Evolutionary conservation across 2,797 vertebrate species (phyloP), one percentile per base, ranked within the genome.

Genomic region (Poecilia velifera): DNA sequence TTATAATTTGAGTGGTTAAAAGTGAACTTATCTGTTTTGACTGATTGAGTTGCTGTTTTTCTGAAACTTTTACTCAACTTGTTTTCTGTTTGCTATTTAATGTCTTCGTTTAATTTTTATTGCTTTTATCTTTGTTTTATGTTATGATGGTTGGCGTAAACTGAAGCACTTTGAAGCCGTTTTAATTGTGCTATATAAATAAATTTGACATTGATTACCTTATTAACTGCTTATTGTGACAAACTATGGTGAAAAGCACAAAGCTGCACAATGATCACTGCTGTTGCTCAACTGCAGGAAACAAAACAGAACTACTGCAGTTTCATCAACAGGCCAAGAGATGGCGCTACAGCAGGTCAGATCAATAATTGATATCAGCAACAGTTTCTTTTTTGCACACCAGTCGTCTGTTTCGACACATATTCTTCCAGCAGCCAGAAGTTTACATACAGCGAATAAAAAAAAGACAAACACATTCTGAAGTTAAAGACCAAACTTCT

Each of bases 271-370:
- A 70, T 74, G 70, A 81, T 75, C 46, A 66, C 51, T 68, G 66
- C 46, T n/a, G 47, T 46, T 55, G 14, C 31, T 53, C 55, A 39
- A 79, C 80, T 82, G 81, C 74, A 71, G 41, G 41, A n/a, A 10
- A 76, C 66, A 53, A 64, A 20, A 31, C 13, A 25, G 36, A 41
- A 41, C 82, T 47, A 66, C 18, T 82, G 80, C 84, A 82, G 81
- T 91, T 80, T 57, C 82, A 72, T 77, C 47, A 80, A 79, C 79
- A 71, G 36, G 71, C 92, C 92, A 93, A 88, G n/a, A 93, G 91
- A 85, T 89, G 92, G 91, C 79, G 89, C 88, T 79, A 90, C 13
- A 84, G 80, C 39, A 36, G 43, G 36, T 28, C 68, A 71, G 10
- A 41, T 25, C 39, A 55, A 18, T 41, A 22, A 68, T 68, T 41